Evolutionary conservation across 1,140 invertebrate genomes (phyloP).

Genomic region (Zophobas atratus): DNA sequence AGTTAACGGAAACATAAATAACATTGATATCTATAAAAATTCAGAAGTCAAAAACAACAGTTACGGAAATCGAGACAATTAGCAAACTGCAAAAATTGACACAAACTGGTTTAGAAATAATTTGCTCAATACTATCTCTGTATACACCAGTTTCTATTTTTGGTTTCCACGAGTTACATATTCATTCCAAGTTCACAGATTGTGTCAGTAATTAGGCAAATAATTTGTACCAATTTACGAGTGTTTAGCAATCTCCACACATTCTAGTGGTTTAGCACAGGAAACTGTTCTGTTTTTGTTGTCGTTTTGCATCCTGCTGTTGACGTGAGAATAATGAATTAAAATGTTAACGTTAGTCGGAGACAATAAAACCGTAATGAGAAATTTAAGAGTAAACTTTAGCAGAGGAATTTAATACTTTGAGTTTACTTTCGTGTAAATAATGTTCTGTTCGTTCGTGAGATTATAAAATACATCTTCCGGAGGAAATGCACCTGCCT

Average conservation of each 20-base stretch:
- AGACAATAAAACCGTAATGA: background rate
- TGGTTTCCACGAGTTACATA: no score
- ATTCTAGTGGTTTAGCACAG: background rate
- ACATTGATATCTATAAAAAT: no score
- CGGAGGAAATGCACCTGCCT: background rate
- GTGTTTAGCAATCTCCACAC: background rate
- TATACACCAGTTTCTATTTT: no score
- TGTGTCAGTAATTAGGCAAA: background rate
- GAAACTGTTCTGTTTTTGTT: slow-evolving; percentile 9
- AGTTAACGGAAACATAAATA: no score
- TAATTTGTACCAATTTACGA: slow-evolving; percentile 1
- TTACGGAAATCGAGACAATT: no score
- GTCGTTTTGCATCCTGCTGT: background rate
- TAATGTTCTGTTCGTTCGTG: background rate
- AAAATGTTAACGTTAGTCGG: background rate
- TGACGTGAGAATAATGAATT: slow-evolving; percentile 2
- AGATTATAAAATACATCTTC: background rate
- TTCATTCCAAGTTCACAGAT: background rate
- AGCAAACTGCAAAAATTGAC: no score
- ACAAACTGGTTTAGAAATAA: no score
- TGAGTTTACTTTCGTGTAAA: background rate
- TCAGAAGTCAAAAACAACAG: no score
- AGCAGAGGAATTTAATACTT: background rate
- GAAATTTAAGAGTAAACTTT: background rate
- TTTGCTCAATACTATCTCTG: no score